Evolutionary conservation across 2,797 vertebrate species (phyloP).

Genomic region (Typhlichthys subterraneus): DNA sequence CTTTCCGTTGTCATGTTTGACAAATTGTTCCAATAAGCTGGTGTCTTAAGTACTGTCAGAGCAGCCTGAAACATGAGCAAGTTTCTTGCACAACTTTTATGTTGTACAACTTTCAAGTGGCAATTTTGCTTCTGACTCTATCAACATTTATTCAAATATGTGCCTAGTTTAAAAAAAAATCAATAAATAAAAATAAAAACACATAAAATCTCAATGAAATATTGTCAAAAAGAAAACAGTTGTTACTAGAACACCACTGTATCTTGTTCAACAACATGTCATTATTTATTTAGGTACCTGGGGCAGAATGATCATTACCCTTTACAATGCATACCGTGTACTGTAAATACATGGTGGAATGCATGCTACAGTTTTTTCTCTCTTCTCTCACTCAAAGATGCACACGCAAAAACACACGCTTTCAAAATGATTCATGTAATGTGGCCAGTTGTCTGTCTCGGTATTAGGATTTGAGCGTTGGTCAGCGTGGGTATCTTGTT

Average conservation of each 20-base stretch:
- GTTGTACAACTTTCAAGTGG: slow-evolving; percentile 21
- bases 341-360: slow-evolving; percentile 25
- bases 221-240: slow-evolving; percentile 17
- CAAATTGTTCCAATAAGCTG: slow-evolving; percentile 63
- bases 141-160: slow-evolving; percentile 28
- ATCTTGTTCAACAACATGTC: slow-evolving; percentile 26
- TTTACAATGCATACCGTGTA: slow-evolving; percentile 29
- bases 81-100: slow-evolving; percentile 34
- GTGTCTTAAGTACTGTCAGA: slow-evolving; percentile 50
- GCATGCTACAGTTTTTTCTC: slow-evolving; percentile 7
- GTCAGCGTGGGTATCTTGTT: slow-evolving; percentile 69
- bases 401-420: too few species aligned
- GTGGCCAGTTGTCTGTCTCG: too few species aligned
- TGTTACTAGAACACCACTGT: slow-evolving; percentile 33
- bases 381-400: slow-evolving; percentile 37
- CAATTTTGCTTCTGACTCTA: slow-evolving; percentile 57
- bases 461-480: slow-evolving; percentile 64
- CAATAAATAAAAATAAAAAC: too few species aligned
- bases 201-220: slow-evolving; percentile 3
- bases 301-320: slow-evolving; percentile 14
- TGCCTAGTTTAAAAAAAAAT: neutral
- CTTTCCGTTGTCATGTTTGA: slow-evolving; percentile 58
- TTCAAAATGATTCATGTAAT: too few species aligned
- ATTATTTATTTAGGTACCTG: slow-evolving; percentile 43
- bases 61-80: slow-evolving; percentile 44